Percentiles rank a stretch among this genome's conserved stretches.
These are phyloP conservation scores for Forbesichthys agassizii DNA, from an alignment of 2,113 vertebrate species.

Conservation along the genomic window DNA sequence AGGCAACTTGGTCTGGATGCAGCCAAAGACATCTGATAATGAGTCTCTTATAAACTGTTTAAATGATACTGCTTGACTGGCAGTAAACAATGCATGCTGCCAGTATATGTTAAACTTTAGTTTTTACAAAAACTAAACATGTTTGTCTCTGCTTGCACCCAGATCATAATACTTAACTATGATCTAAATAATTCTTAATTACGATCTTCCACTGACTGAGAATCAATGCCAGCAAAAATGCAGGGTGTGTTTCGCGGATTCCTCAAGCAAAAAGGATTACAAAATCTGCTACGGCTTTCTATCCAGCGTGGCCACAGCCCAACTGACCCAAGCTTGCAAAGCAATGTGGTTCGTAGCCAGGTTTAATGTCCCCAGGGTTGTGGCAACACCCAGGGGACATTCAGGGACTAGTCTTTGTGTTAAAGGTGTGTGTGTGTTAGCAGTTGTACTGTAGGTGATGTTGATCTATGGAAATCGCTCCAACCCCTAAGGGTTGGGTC, in stretches of 20 bases:
- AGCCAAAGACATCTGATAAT: too few relatives aligned
- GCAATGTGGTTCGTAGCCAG: conserved; percentile 1
- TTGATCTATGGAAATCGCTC: conserved; percentile 18
- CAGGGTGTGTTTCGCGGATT: conserved; percentile 29
- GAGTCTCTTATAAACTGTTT: not conserved
- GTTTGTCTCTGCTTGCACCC: not conserved
- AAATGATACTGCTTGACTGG: not conserved
- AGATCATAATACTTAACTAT: not conserved
- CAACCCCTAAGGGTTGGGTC: not conserved
- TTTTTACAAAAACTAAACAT: conserved; percentile 3
- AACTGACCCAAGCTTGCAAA: not conserved
- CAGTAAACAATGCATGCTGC: not conserved
- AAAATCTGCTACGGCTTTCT: not conserved
- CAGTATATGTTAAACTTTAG: conserved; percentile 6
- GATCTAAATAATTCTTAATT: too few relatives aligned
- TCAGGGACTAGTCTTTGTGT: not conserved
- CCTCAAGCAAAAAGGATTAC: conserved; percentile 29
- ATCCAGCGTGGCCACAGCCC: conserved; percentile 6
- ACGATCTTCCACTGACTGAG: not conserved
- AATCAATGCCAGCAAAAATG: not conserved
- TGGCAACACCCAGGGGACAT: not conserved
- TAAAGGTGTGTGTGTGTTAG: conserved; percentile 1
- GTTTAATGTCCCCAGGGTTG: not conserved
- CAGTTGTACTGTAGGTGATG: conserved; percentile 2
- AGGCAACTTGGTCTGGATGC: too few relatives aligned